These are phyloP conservation scores for Dromaius novaehollandiae DNA, from an alignment of 2,113 vertebrate genomes.

Conservation along the genomic window DNA sequence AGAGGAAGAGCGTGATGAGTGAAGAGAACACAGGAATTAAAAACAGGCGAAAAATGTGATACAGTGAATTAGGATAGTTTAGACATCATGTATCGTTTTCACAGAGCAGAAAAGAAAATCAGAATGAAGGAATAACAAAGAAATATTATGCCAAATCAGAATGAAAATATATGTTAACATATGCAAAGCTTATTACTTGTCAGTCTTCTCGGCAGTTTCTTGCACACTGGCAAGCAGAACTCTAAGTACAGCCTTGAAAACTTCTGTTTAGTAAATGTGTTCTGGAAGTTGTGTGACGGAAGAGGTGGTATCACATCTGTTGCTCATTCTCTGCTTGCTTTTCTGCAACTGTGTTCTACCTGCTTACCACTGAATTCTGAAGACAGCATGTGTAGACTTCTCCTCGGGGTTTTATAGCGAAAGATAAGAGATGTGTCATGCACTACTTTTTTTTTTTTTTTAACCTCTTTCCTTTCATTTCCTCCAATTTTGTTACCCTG, in stretches of 20 bases:
- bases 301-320: background rate
- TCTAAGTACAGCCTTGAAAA: background rate
- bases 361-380: background rate
- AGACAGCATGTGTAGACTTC: background rate
- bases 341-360: background rate
- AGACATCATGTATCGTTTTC: conserved; percentile 25
- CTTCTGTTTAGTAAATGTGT: background rate
- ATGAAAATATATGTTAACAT: background rate
- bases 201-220: background rate
- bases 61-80: background rate
- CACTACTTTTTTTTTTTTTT: background rate
- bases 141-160: background rate
- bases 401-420: background rate
- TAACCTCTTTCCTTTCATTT: background rate
- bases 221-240: background rate
- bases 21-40: background rate
- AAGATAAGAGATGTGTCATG: background rate
- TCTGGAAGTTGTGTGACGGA: background rate
- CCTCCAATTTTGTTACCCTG: background rate
- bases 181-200: background rate
- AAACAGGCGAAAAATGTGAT: background rate
- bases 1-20: conserved; percentile 17
- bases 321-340: background rate
- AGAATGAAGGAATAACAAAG: background rate
- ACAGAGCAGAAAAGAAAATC: background rate